phyloP scores from a whole-genome alignment of 2,888 invertebrate species.

The Nomada hirtipes region DNA sequence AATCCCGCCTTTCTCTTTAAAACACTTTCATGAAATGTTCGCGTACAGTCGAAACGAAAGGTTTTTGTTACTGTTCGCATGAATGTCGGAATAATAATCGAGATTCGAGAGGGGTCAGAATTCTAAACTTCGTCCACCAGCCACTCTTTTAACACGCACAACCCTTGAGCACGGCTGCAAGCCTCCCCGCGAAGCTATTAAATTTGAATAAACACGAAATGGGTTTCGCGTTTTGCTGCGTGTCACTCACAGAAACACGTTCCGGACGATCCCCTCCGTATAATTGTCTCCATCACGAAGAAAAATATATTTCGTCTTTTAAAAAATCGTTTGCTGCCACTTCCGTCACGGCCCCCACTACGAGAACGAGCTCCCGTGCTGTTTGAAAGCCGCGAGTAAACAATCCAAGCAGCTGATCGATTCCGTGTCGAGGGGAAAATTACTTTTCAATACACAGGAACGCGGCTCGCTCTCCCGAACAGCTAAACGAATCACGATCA shows the following conservation, averaged over 20 bases:
- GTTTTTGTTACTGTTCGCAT: not conserved
- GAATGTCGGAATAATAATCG: not conserved
- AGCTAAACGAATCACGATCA: conserved; percentile 60
- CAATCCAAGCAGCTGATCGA: conserved; percentile 2
- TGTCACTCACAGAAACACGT: not conserved
- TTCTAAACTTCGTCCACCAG: not conserved
- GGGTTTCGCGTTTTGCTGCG: not conserved
- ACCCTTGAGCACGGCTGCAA: too few relatives aligned
- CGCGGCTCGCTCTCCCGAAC: not conserved
- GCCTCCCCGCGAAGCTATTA: not conserved
- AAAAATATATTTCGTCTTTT: conserved; percentile 11
- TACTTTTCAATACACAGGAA: conserved; percentile 43
- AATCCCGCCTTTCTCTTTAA: too few relatives aligned
- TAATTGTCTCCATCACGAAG: conserved; percentile 1
- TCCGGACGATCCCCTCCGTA: not conserved
- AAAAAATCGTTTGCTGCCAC: conserved; percentile 1
- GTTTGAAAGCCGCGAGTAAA: conserved; percentile 18
- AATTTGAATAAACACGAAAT: conserved; percentile 15
- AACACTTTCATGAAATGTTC: too few relatives aligned
- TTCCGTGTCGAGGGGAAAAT: conserved; percentile 31
- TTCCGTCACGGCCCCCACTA: not conserved
- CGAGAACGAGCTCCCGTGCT: not conserved
- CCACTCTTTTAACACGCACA: not conserved
- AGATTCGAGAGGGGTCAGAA: not conserved
- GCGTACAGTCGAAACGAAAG: too few relatives aligned